These are phyloP conservation scores for Cyaniris semiargus DNA, from an alignment of 2,888 invertebrate genomes.

Conservation along the genomic window DNA sequence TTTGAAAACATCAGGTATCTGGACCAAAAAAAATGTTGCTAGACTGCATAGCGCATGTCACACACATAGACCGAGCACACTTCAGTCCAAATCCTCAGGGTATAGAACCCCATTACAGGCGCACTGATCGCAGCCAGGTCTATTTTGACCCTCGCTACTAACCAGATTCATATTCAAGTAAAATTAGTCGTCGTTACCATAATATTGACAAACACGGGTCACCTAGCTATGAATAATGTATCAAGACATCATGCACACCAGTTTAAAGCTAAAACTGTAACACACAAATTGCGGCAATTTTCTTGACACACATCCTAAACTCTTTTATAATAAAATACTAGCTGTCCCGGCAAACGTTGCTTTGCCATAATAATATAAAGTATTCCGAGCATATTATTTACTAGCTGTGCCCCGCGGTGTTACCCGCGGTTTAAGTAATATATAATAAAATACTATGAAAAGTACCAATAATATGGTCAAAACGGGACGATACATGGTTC, in stretches of 20 bases:
- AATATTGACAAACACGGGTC: conserved; percentile 20
- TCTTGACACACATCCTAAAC: neutral
- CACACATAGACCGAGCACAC: neutral
- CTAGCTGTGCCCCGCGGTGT: no score
- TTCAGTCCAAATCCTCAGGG: neutral
- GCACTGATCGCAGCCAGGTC: neutral
- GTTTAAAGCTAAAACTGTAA: neutral
- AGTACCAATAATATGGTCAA: no score
- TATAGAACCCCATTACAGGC: neutral
- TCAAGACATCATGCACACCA: neutral
- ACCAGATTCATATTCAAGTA: conserved; percentile 9
- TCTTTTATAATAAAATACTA: neutral
- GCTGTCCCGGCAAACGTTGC: no score
- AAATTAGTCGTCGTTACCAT: conserved; percentile 4
- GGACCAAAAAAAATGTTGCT: no score
- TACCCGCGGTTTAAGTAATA: no score
- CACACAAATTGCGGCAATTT: neutral
- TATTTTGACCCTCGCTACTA: conserved; percentile 10
- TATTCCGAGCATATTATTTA: no score
- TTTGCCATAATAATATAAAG: no score
- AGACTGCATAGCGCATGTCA: neutral
- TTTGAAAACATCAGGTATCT: no score
- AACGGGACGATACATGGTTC: no score
- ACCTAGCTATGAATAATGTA: conserved; percentile 16
- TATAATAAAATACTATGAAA: no score